These are phyloP conservation scores for Muscicapa adusta DNA, from an alignment of 2,113 vertebrate genomes.

Conservation along the genomic window DNA sequence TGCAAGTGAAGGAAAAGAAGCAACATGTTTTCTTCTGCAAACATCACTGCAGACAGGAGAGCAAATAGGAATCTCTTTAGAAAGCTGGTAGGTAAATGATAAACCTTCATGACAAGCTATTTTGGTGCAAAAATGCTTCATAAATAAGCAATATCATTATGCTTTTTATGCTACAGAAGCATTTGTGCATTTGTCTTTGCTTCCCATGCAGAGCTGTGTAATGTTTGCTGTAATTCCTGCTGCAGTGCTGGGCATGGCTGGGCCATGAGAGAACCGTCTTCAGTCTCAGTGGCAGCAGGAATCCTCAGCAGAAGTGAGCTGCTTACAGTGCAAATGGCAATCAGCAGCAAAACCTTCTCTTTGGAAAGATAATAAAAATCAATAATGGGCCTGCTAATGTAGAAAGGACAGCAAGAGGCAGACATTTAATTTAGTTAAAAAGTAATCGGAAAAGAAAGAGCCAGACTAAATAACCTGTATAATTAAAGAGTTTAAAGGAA, in stretches of 20 bases:
- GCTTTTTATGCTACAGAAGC: background rate
- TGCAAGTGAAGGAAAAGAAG: background rate
- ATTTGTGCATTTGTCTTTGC: background rate
- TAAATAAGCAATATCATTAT: background rate
- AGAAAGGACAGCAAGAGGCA: constrained; percentile 53
- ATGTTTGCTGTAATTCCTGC: background rate
- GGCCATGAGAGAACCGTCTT: background rate
- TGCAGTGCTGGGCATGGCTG: background rate
- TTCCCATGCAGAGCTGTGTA: background rate
- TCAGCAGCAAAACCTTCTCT: constrained; percentile 26
- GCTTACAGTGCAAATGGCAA: constrained; percentile 9
- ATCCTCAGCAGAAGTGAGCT: background rate
- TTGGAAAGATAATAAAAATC: constrained; percentile 60
- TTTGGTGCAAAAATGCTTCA: background rate
- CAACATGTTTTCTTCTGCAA: background rate
- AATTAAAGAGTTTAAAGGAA: constrained; percentile 62
- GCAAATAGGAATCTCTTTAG: background rate
- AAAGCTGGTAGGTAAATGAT: background rate
- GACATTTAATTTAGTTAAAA: constrained; percentile 50
- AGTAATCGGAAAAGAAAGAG: constrained; percentile 39
- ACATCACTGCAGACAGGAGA: background rate
- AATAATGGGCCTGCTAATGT: constrained; percentile 53
- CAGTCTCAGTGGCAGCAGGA: constrained; percentile 1
- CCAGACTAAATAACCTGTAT: constrained; percentile 60
- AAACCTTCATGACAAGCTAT: background rate